Evolutionary conservation across 2,797 vertebrate species (phyloP), one percentile per base, ranked within the genome.

Genomic region (Streptopelia turtur): DNA sequence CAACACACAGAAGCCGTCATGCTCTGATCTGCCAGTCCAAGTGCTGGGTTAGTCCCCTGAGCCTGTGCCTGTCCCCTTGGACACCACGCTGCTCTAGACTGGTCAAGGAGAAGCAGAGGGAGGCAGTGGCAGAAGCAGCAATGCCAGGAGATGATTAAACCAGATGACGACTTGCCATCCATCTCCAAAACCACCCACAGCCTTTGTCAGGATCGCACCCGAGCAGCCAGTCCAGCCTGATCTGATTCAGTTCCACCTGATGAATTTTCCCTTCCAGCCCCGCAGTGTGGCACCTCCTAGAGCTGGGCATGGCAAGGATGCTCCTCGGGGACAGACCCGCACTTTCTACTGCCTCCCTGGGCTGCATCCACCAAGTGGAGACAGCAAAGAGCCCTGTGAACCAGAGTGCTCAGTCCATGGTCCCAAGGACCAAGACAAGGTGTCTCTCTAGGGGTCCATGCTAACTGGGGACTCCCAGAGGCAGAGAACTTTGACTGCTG

Each of bases 1-100:
- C 0, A 0, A 24, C 57, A 43, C 0, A 1, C 7, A n/a, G 8
- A 81, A 49, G 8, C 31, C 31, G 57, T 65, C 1, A n/a, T 0
- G 0, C 33, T 78, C 27, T 25, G 35, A 6, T 28, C 57, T 41
- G 20, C 41, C 82, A 76, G 78, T 59, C 59, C 9, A 6, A 59
- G 23, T 4, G 5, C 43, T 65, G 53, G 53, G 17, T 49, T 6
- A 35, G 50, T 15, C 10, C 74, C 75, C 50, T 24, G 35, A 69
- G 23, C 43, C 52, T 3, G 1, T 41, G 30, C 25, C 21, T 41
- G 39, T 70, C 18, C 27, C 69, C 20, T 25, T 3, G 0, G 18
- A 37, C 13, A 8, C 21, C 52, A 16, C 4, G 0, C 43, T 64
- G 74, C 80, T 81, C 49, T 57, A 57, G 15, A 13, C 25, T n/a